Percentiles rank a stretch among this genome's conserved stretches.
These are phyloP conservation scores for Aphaenogaster rudis DNA, from an alignment of 1,140 invertebrate species.

Conservation along the genomic window DNA sequence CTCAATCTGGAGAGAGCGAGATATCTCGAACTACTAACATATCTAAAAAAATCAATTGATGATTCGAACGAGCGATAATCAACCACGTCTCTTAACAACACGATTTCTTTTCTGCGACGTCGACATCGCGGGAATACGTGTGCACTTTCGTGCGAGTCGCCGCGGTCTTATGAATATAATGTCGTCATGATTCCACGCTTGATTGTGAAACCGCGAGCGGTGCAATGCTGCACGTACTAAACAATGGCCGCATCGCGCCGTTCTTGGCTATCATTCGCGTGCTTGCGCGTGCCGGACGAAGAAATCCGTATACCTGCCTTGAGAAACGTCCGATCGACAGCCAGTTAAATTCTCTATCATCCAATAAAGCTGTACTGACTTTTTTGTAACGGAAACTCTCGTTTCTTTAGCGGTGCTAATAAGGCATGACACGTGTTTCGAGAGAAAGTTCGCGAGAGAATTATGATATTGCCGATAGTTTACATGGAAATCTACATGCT, in stretches of 20 bases:
- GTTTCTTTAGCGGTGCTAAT: conserved; percentile 18
- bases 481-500: background rate
- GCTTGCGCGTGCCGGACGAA: conserved; percentile 33
- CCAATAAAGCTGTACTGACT: background rate
- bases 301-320: conserved; percentile 9
- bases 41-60: conserved; percentile 46
- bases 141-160: conserved; percentile 71
- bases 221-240: conserved; percentile 77
- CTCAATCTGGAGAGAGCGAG: background rate
- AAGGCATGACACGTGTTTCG: conserved; percentile 15
- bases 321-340: conserved; percentile 34
- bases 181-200: conserved; percentile 83
- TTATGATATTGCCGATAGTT: conserved; percentile 8
- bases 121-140: conserved; percentile 58
- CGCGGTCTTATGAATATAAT: conserved; percentile 82
- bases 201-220: conserved; percentile 79
- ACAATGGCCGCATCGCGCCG: conserved; percentile 75
- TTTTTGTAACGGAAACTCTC: conserved; percentile 5
- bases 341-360: background rate
- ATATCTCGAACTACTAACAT: conserved; percentile 13
- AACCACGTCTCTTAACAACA: background rate
- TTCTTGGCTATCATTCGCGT: conserved; percentile 44
- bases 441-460: conserved; percentile 23
- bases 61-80: conserved; percentile 23
- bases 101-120: conserved; percentile 3